Evolutionary conservation across 2,888 invertebrate species (phyloP).

Genomic region (Cantharis nigra): DNA sequence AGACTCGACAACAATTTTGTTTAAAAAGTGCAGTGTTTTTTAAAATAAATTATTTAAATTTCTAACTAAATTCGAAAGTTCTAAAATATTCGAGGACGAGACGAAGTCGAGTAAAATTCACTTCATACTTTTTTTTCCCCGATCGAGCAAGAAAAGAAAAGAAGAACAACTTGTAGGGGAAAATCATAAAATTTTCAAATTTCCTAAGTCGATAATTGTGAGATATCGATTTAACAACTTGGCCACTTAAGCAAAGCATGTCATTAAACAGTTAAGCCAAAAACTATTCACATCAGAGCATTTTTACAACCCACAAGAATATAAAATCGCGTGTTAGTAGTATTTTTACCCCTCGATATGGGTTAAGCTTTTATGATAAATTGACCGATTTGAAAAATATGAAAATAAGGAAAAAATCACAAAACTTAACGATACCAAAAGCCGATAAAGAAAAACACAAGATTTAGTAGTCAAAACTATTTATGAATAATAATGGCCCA

Average conservation of each 20-base stretch:
- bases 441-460: not conserved
- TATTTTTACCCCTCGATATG: not conserved
- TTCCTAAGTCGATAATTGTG: not conserved
- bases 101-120: too few species aligned
- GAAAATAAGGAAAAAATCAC: not conserved
- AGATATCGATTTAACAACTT: not conserved
- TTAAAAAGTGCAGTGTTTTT: too few species aligned
- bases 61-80: too few species aligned
- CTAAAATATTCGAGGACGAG: too few species aligned
- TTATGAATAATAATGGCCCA: not conserved
- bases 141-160: too few species aligned
- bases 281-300: not conserved
- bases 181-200: not conserved
- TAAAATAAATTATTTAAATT: too few species aligned
- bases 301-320: not conserved
- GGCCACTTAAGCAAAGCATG: not conserved
- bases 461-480: not conserved
- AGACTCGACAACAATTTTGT: not conserved
- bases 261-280: not conserved
- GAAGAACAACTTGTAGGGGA: too few species aligned
- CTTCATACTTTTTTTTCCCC: too few species aligned
- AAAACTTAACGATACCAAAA: not conserved
- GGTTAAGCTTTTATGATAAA: not conserved
- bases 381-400: not conserved
- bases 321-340: not conserved